Evolutionary conservation across 2,113 vertebrate genomes (phyloP).

Genomic region (Oceanodroma tethys): DNA sequence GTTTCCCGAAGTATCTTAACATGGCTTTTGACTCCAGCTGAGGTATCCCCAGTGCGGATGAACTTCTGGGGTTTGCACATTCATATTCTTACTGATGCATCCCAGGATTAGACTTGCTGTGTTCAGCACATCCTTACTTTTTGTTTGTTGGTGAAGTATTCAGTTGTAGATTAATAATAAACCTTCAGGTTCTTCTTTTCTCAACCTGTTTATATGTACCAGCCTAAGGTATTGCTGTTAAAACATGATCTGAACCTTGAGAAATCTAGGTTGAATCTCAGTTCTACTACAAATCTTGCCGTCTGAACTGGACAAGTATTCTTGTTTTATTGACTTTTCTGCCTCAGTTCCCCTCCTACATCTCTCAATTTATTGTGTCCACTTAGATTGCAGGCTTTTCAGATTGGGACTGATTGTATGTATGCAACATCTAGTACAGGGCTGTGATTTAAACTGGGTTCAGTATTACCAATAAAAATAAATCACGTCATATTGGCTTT

Average conservation of each 20-base stretch:
- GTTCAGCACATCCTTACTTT: not conserved
- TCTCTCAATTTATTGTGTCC: not conserved
- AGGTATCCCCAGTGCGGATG: not conserved
- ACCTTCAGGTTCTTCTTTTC: not conserved
- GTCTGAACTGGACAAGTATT: not conserved
- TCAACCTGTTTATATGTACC: not conserved
- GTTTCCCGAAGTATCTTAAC: not conserved
- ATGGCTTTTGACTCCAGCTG: not conserved
- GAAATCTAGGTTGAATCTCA: not conserved
- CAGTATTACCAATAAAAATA: not conserved
- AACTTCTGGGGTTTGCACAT: not conserved
- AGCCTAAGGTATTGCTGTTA: not conserved
- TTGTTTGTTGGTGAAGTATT: not conserved
- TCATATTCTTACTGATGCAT: not conserved
- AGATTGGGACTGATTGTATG: not conserved
- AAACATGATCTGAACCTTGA: not conserved
- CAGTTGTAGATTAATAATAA: not conserved
- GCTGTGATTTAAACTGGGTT: not conserved
- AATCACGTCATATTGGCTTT: not conserved
- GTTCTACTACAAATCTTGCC: not conserved
- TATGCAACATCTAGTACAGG: not conserved
- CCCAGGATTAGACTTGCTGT: not conserved
- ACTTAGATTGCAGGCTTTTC: not conserved
- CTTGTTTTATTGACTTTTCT: not conserved
- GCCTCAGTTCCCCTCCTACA: not conserved